Base-by-base conservation (phyloP, 2,888 invertebrate species). In the Diaperis boleti region DNA sequence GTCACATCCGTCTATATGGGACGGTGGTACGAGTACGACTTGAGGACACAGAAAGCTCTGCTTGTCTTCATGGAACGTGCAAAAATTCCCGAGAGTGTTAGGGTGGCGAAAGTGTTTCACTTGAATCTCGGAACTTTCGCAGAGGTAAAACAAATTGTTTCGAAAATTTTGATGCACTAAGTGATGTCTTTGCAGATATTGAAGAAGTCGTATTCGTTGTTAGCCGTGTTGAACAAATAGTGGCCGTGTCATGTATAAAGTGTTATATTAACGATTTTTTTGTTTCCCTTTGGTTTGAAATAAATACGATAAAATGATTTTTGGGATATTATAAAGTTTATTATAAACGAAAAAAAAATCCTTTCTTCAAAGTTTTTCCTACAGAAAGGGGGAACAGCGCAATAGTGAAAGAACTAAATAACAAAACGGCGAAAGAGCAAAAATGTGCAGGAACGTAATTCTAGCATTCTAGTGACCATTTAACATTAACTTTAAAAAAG, bases 1-100 rank as follows among this genome's bases (percentile, higher is more conserved):
- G 73, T 73, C 3, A 29, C 29, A 5, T 10, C 49, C 13, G 26
- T 17, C 7, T 49, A 49, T 35, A 6, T 49, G 18, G 26, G 49
- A 5, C 8, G 7, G 1, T 49, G 49, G 49, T 49, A 49, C 10
- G 35, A 31, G 11, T 35, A 17, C 18, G 31, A 33, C 17, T 1
- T 18, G 7, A 35, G 18, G 7, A 14, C 17, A 18, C 10, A 35
- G 33, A 49, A 33, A 49, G 18, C 33, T 1, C 10, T 49, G 13
- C 11, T 31, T 11, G 22, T 47, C 4, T 17, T 49, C n/a, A 49
- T 49, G 49, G 49, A 49, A 49, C 35, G 33, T 15, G 29, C 47
- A 1, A 47, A 15, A 47, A 26, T 13, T 11, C 29, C 47, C 2
- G 31, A 29, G 29, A 31, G 8, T 33, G 18, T 49, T 6, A 35